Evolutionary conservation across 2,888 invertebrate species (phyloP).

Genomic region (Tetanocera ferruginea): DNA sequence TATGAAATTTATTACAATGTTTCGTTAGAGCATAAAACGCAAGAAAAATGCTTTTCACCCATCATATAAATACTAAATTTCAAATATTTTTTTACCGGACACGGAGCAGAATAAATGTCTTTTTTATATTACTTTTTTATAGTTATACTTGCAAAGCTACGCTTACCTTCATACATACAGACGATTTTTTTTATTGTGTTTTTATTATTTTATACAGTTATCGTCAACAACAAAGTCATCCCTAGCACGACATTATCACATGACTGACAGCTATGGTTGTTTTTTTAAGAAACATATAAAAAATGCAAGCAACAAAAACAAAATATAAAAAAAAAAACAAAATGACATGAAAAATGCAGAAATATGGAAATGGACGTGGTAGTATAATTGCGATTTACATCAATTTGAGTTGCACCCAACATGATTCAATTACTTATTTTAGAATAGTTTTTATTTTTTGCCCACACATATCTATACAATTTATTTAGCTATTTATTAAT

Average conservation of each 20-base stretch:
- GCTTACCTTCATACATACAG: too few relatives aligned
- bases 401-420: constrained; percentile 23
- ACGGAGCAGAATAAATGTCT: too few relatives aligned
- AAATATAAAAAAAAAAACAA: too few relatives aligned
- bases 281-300: not conserved
- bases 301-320: not conserved
- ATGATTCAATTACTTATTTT: constrained; percentile 14
- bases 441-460: not conserved
- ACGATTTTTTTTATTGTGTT: not conserved
- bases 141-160: too few relatives aligned
- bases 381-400: constrained; percentile 25
- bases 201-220: not conserved
- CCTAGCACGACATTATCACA: constrained; percentile 6
- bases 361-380: not conserved
- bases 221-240: constrained; percentile 21
- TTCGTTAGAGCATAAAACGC: too few relatives aligned
- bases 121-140: too few relatives aligned
- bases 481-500: not conserved
- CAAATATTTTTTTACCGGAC: too few relatives aligned
- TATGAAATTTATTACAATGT: too few relatives aligned
- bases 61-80: too few relatives aligned
- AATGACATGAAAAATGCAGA: not conserved
- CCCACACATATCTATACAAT: not conserved
- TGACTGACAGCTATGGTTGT: not conserved
- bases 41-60: too few relatives aligned